Percentiles rank a stretch among this genome's conserved stretches.
These are phyloP conservation scores for Schrankia costaestrigalis DNA, from an alignment of 2,888 invertebrate species.

Conservation along the genomic window DNA sequence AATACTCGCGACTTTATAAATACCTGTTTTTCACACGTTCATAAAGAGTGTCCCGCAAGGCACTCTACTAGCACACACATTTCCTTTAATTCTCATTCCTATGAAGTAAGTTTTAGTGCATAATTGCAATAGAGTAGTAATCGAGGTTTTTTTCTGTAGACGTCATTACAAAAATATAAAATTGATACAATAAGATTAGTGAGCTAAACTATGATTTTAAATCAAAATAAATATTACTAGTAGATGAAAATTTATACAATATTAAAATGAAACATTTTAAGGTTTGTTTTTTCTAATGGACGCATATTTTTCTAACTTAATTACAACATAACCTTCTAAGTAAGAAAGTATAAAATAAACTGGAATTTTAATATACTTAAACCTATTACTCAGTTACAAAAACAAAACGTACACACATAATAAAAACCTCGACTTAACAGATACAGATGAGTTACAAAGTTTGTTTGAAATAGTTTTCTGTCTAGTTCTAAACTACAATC, in stretches of 20 bases:
- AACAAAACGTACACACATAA: conserved; percentile 18
- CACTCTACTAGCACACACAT: conserved; percentile 58
- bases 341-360: background rate
- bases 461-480: conserved; percentile 18
- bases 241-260: too few relatives aligned
- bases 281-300: too few relatives aligned
- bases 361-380: too few relatives aligned
- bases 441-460: conserved; percentile 24
- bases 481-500: conserved; percentile 40
- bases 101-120: conserved; percentile 19
- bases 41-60: conserved; percentile 57
- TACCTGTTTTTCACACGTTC: conserved; percentile 37
- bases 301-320: too few relatives aligned
- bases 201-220: background rate
- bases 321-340: too few relatives aligned
- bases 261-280: too few relatives aligned
- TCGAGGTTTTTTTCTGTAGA: conserved; percentile 16
- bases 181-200: too few relatives aligned
- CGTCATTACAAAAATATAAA: conserved; percentile 4
- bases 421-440: conserved; percentile 17
- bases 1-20: conserved; percentile 32
- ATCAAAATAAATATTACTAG: too few relatives aligned
- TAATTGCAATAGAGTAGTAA: conserved; percentile 13
- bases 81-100: conserved; percentile 27
- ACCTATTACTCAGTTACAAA: background rate